phyloP scores from a whole-genome alignment of 2,888 invertebrate genomes.

The Mactromeris polynyma region DNA sequence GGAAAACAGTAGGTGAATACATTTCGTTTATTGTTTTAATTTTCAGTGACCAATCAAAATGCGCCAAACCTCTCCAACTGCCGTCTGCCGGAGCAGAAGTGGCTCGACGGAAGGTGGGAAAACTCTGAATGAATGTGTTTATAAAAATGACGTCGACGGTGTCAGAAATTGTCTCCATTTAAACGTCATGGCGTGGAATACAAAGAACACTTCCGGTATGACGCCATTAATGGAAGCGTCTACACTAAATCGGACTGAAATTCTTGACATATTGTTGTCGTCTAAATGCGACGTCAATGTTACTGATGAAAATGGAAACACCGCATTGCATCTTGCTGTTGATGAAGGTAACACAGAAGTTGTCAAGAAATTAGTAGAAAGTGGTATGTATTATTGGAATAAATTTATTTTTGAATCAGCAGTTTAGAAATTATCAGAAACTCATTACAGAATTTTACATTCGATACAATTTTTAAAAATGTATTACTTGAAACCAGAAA shows the following conservation, averaged over 20 bases:
- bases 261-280: conserved; percentile 53
- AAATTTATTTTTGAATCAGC: too few species aligned
- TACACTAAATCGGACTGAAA: conserved; percentile 39
- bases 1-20: too few species aligned
- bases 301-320: conserved; percentile 63
- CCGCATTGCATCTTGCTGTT: conserved; percentile 68
- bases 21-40: neutral
- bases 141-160: conserved; percentile 51
- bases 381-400: conserved; percentile 46
- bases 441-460: neutral
- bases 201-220: conserved; percentile 51
- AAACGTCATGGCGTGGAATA: conserved; percentile 41
- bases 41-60: neutral
- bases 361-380: conserved; percentile 54
- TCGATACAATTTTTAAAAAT: neutral
- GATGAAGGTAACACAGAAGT: conserved; percentile 66
- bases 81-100: neutral
- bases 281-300: conserved; percentile 68
- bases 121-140: conserved; percentile 45
- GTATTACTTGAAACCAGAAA: neutral
- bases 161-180: conserved; percentile 27
- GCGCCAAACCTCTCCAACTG: neutral
- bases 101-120: neutral
- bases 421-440: too few species aligned
- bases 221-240: conserved; percentile 67